Percentiles rank a stretch among this genome's conserved stretches.
phyloP scores from a whole-genome alignment of 2,113 vertebrate genomes.

The Nettapus auritus region DNA sequence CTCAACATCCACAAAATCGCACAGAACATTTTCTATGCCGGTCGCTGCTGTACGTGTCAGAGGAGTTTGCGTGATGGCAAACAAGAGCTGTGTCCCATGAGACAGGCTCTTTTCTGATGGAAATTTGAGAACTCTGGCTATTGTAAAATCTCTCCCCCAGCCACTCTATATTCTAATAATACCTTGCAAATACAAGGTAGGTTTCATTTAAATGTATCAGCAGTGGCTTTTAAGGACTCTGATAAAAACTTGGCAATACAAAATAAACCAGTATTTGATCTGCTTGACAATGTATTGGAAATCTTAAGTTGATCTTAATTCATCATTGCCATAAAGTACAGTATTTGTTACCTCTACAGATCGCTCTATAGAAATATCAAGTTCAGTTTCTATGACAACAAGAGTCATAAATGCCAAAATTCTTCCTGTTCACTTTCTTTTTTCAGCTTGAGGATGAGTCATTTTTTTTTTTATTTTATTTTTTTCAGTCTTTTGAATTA shows the following conservation, averaged over 20 bases:
- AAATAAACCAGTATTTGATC: constrained; percentile 37
- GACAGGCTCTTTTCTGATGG: not conserved
- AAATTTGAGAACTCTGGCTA: not conserved
- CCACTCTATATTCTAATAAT: not conserved
- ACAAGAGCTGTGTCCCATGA: not conserved
- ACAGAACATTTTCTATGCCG: not conserved
- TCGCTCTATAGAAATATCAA: constrained; percentile 62
- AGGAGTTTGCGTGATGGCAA: not conserved
- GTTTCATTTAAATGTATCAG: not conserved
- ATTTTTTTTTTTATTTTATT: not conserved
- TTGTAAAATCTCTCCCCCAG: not conserved
- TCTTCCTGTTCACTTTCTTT: constrained; percentile 57
- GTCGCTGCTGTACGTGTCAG: accelerated
- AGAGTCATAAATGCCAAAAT: constrained; percentile 66
- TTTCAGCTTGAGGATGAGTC: constrained; percentile 34
- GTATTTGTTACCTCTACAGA: constrained; percentile 26
- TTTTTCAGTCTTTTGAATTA: not conserved
- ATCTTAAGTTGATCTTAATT: constrained; percentile 57
- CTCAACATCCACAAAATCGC: accelerated
- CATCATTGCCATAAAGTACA: constrained; percentile 18
- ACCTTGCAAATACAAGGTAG: not conserved
- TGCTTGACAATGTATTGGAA: constrained; percentile 30
- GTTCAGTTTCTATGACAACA: constrained; percentile 71
- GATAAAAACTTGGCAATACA: constrained; percentile 2
- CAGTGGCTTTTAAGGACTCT: not conserved